Conservation (phyloP, 1,140 invertebrate genomes). For the Bactericera cockerelli region DNA sequence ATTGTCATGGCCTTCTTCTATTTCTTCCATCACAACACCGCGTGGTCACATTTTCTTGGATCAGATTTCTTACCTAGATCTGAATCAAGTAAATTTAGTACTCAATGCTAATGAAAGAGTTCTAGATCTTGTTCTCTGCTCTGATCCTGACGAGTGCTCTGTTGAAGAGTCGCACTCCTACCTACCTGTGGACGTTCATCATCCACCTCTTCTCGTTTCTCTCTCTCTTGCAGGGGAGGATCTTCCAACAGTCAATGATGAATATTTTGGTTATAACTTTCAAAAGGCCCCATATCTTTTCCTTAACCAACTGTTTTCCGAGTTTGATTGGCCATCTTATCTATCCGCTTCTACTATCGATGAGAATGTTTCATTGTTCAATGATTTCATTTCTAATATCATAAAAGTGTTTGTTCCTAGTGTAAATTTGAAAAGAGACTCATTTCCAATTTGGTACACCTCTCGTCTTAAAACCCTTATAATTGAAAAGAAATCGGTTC, state of each 20-base stretch:
- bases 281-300: not conserved
- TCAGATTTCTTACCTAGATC: not conserved
- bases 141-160: not conserved
- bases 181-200: not conserved
- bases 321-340: conserved; percentile 5
- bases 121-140: not conserved
- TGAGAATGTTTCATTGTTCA: too few species aligned
- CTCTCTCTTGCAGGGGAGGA: not conserved
- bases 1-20: not conserved
- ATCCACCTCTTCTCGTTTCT: not conserved
- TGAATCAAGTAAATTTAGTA: not conserved
- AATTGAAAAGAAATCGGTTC: too few species aligned
- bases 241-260: not conserved
- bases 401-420: too few species aligned
- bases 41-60: not conserved
- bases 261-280: not conserved
- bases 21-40: not conserved
- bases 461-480: too few species aligned
- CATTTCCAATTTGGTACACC: too few species aligned
- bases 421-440: too few species aligned
- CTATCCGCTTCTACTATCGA: too few species aligned
- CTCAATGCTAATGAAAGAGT: not conserved
- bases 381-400: too few species aligned
- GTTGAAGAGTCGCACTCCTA: not conserved
- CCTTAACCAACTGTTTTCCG: not conserved